phyloP scores from a whole-genome alignment of 2,888 invertebrate species.

The Kryphioiulus occultus region DNA sequence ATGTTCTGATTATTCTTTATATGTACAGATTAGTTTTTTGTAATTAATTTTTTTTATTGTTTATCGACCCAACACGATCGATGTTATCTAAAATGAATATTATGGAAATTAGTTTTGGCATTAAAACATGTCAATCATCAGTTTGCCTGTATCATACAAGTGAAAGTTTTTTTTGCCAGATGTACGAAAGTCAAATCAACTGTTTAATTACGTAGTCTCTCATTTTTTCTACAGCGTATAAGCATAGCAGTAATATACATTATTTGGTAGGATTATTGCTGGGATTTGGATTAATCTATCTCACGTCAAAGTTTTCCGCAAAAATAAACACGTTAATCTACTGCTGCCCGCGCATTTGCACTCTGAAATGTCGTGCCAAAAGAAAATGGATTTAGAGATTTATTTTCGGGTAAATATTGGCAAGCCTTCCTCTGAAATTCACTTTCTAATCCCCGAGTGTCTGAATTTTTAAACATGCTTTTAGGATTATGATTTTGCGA shows the following conservation, averaged over 20 bases:
- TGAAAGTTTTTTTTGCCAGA: too few relatives aligned
- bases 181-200: not conserved
- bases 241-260: not conserved
- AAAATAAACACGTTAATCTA: not conserved
- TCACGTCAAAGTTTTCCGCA: not conserved
- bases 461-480: slow-evolving; percentile 50
- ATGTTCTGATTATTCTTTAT: too few relatives aligned
- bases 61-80: too few relatives aligned
- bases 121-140: too few relatives aligned
- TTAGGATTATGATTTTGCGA: slow-evolving; percentile 49
- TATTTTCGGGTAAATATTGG: not conserved
- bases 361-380: not conserved
- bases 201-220: not conserved
- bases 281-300: not conserved
- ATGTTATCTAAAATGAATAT: too few relatives aligned
- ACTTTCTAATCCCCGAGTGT: slow-evolving; percentile 21
- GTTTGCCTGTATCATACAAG: too few relatives aligned
- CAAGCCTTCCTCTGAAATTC: not conserved
- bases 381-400: not conserved
- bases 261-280: not conserved
- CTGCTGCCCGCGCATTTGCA: not conserved
- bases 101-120: too few relatives aligned
- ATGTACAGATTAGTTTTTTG: too few relatives aligned
- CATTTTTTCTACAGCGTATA: not conserved
- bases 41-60: too few relatives aligned